These are phyloP conservation scores for Tiliqua scincoides DNA, from an alignment of 2,113 vertebrate genomes.

Conservation along the genomic window DNA sequence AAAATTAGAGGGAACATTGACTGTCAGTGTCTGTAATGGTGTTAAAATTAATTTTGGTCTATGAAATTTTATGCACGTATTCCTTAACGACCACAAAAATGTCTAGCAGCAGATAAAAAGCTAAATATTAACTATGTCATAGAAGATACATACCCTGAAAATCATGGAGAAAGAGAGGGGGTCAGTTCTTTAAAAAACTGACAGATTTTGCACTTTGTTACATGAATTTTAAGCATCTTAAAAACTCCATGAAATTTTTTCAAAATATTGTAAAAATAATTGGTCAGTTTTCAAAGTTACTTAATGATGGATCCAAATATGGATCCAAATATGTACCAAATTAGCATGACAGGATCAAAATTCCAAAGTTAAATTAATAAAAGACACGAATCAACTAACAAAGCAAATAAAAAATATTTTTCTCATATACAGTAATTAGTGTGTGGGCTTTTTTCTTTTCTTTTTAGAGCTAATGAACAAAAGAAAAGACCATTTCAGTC, in stretches of 20 bases:
- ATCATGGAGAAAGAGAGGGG: conserved; percentile 35
- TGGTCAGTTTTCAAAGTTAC: conserved; percentile 49
- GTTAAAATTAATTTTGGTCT: conserved; percentile 41
- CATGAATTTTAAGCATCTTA: conserved; percentile 60
- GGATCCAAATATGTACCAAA: conserved; percentile 53
- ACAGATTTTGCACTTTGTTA: conserved; percentile 35
- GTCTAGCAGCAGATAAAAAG: conserved; percentile 54
- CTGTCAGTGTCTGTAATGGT: conserved; percentile 19
- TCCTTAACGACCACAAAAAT: conserved; percentile 26
- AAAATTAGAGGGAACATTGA: too few relatives aligned
- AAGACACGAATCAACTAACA: conserved; percentile 53
- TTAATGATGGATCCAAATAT: conserved; percentile 44
- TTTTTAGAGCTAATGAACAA: conserved; percentile 52
- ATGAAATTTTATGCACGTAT: conserved; percentile 43
- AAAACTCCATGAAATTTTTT: conserved; percentile 38
- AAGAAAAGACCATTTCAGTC: conserved; percentile 45
- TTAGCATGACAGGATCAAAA: conserved; percentile 52
- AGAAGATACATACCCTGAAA: conserved; percentile 42
- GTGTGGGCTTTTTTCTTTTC: conserved; percentile 42
- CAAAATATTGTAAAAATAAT: conserved; percentile 47
- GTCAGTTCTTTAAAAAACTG: conserved; percentile 1
- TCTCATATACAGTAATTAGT: conserved; percentile 55
- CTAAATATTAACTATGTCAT: conserved; percentile 53
- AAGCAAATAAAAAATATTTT: conserved; percentile 48
- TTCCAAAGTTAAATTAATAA: conserved; percentile 50